Evolutionary conservation across 2,797 vertebrate species (phyloP).

Genomic region (Arvicola amphibius): DNA sequence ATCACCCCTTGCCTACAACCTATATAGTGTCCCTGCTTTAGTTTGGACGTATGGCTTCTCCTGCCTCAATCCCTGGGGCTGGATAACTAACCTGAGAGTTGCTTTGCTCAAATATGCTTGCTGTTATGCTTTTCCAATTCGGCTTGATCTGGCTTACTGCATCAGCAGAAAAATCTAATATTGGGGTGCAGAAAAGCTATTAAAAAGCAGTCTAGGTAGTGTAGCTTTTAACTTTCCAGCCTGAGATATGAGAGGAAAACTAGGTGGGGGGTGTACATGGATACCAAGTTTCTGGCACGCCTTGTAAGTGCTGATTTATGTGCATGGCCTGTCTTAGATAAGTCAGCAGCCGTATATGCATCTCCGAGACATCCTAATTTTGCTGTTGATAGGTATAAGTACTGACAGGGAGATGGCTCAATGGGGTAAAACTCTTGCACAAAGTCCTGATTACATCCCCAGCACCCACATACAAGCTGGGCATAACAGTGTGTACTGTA

Average conservation of each 20-base stretch:
- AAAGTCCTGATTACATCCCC: neutral
- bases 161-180: too few relatives aligned
- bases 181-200: too few relatives aligned
- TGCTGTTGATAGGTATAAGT: neutral
- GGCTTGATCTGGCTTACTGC: too few relatives aligned
- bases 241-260: neutral
- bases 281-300: neutral
- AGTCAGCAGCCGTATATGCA: neutral
- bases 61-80: too few relatives aligned
- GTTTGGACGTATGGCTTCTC: too few relatives aligned
- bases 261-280: neutral
- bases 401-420: neutral
- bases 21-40: too few relatives aligned
- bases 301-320: neutral
- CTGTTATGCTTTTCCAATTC: too few relatives aligned
- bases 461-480: too few relatives aligned
- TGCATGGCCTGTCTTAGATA: neutral
- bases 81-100: too few relatives aligned
- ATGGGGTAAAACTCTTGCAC: neutral
- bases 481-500: too few relatives aligned
- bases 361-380: neutral
- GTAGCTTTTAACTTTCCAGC: neutral
- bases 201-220: neutral
- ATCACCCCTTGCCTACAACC: too few relatives aligned
- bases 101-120: too few relatives aligned